Percentiles rank a stretch among this genome's conserved stretches.
Conservation (phyloP, 2,113 vertebrate genomes). For the Lepus europaeus region DNA sequence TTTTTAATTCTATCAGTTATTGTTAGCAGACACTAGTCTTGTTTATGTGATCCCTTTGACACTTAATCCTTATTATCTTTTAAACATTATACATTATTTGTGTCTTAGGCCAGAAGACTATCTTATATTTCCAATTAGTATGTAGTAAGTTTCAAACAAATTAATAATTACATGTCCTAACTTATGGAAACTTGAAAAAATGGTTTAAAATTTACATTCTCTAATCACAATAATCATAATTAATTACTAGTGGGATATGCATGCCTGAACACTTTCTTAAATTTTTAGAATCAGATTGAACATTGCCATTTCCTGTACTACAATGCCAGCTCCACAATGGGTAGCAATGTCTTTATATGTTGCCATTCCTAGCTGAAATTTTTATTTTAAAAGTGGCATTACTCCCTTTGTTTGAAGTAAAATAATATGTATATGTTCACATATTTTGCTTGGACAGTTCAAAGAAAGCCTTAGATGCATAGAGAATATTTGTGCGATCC, state of each 20-base stretch:
- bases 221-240: neutral
- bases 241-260: neutral
- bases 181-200: neutral
- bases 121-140: neutral
- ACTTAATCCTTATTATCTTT: neutral
- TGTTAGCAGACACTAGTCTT: too few relatives aligned
- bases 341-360: neutral
- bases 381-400: neutral
- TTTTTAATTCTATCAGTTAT: too few relatives aligned
- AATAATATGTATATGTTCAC: neutral
- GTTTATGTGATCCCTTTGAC: too few relatives aligned
- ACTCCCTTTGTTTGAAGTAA: neutral
- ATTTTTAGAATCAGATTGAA: constrained; percentile 4
- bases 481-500: neutral
- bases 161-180: neutral
- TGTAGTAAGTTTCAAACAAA: constrained; percentile 39
- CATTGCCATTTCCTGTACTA: neutral
- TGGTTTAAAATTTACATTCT: neutral
- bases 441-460: neutral
- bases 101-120: neutral
- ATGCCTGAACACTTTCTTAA: neutral
- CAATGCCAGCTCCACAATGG: neutral
- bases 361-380: neutral
- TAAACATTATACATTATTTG: neutral
- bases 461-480: neutral